Conservation (phyloP, 2,888 invertebrate species). For the Blastobasis lacticolella region DNA sequence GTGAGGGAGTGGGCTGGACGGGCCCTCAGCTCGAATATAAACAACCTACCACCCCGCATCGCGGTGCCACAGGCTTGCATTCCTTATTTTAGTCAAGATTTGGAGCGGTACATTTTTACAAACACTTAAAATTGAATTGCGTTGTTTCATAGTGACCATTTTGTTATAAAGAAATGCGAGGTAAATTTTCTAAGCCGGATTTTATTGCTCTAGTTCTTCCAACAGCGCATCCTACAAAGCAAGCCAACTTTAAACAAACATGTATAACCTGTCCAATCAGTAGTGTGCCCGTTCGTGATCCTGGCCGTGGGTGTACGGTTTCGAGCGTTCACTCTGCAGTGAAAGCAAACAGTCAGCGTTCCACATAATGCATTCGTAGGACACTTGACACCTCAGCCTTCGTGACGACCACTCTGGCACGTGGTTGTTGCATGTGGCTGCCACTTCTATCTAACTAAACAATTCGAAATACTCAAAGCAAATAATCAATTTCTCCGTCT, state of each 20-base stretch:
- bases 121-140: too few relatives aligned
- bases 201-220: too few relatives aligned
- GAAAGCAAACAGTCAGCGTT: constrained; percentile 66
- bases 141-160: too few relatives aligned
- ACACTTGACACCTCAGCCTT: constrained; percentile 62
- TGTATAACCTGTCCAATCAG: constrained; percentile 23
- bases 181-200: too few relatives aligned
- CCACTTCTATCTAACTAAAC: too few relatives aligned
- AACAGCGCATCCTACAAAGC: too few relatives aligned
- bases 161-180: too few relatives aligned
- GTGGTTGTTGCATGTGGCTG: too few relatives aligned
- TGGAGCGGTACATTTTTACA: too few relatives aligned
- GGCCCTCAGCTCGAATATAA: constrained; percentile 46
- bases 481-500: too few relatives aligned
- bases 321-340: constrained; percentile 53
- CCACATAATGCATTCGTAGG: constrained; percentile 57
- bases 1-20: constrained; percentile 48
- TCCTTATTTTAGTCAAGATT: neutral
- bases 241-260: neutral
- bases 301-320: constrained; percentile 51
- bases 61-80: constrained; percentile 23
- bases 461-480: too few relatives aligned
- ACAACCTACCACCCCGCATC: constrained; percentile 39
- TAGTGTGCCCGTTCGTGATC: constrained; percentile 9
- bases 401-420: constrained; percentile 14